Evolutionary conservation across 2,113 vertebrate genomes (phyloP).

Genomic region (Nothoprocta perdicaria): DNA sequence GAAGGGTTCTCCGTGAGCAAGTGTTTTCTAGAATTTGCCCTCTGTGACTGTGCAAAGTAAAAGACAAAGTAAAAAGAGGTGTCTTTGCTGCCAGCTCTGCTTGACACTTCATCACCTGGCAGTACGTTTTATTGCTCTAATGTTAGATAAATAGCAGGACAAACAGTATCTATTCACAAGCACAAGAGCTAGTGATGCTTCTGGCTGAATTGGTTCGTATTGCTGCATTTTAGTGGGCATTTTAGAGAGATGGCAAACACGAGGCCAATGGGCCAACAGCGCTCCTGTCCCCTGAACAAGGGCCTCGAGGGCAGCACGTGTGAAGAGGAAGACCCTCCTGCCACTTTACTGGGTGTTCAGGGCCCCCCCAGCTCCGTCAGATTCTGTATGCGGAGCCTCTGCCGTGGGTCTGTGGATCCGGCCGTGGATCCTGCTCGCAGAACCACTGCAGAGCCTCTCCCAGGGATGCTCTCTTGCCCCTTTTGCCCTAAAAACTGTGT

Average conservation of each 20-base stretch:
- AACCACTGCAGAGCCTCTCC: background rate
- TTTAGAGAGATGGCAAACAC: background rate
- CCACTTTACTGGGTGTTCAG: background rate
- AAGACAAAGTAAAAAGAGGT: fast-evolving
- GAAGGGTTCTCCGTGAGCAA: background rate
- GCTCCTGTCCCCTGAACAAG: background rate
- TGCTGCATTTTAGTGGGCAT: background rate
- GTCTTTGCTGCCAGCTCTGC: background rate
- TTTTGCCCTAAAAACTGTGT: background rate
- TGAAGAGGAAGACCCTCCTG: background rate
- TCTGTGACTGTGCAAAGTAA: background rate
- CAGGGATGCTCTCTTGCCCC: background rate
- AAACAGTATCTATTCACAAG: background rate
- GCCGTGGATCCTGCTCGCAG: background rate
- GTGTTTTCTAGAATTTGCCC: background rate
- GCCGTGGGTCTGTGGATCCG: too few species aligned
- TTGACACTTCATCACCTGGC: background rate
- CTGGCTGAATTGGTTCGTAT: background rate
- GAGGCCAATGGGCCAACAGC: background rate
- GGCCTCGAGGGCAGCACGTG: background rate
- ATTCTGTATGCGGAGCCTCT: too few species aligned
- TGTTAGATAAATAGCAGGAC: background rate
- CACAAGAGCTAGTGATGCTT: background rate
- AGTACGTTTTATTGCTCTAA: background rate
- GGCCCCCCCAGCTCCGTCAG: background rate